Conservation (phyloP, 2,113 vertebrate species). For the Tricholaema leucomelas region DNA sequence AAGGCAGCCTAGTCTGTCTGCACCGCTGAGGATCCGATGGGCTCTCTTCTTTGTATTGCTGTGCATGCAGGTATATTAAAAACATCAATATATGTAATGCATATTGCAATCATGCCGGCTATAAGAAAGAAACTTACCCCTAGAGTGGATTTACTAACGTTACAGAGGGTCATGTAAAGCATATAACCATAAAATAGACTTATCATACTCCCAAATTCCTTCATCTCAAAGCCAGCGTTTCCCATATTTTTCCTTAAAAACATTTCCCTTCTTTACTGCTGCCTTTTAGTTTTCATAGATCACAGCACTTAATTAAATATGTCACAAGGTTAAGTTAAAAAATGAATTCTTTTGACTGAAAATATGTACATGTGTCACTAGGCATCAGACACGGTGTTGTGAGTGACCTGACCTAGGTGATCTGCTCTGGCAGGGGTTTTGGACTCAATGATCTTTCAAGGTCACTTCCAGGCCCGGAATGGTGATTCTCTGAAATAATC, state of each 20-base stretch:
- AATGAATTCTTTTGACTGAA: background rate
- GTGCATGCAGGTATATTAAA: background rate
- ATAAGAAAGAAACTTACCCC: background rate
- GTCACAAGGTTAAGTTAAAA: background rate
- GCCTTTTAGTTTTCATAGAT: background rate
- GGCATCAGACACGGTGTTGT: too few species aligned
- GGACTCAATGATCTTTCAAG: too few species aligned
- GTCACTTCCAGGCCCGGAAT: background rate
- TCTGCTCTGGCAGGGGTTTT: too few species aligned
- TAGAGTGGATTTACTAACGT: background rate
- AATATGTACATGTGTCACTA: background rate
- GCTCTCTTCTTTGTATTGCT: background rate
- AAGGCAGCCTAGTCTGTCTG: background rate
- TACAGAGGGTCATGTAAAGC: background rate
- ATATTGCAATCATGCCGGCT: background rate
- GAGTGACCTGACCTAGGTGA: too few species aligned
- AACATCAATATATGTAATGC: background rate
- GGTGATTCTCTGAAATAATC: background rate
- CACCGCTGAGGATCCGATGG: background rate
- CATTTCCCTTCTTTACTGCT: background rate
- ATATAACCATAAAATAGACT: background rate
- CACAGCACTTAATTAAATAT: background rate
- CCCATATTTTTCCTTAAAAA: background rate
- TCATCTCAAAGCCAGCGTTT: background rate
- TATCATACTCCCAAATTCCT: background rate